These are phyloP conservation scores for Lydus trimaculatus DNA, from an alignment of 2,888 invertebrate genomes.

Conservation along the genomic window DNA sequence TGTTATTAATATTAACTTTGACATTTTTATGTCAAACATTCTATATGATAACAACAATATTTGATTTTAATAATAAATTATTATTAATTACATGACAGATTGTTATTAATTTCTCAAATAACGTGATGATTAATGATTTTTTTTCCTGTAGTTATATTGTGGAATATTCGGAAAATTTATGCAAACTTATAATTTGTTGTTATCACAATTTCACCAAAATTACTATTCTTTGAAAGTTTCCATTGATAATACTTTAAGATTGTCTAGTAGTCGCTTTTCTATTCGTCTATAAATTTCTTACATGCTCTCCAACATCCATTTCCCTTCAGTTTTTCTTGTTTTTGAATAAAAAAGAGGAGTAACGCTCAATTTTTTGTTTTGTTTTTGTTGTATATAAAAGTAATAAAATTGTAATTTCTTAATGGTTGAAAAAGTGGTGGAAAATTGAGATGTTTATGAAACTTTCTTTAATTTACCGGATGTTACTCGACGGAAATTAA, in stretches of 20 bases:
- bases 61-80: constrained; percentile 16
- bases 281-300: not conserved
- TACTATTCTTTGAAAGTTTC: no score
- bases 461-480: no score
- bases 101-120: not conserved
- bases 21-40: constrained; percentile 2
- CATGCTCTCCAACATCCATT: not conserved
- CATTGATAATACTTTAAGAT: not conserved
- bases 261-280: not conserved
- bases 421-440: no score
- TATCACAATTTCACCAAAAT: no score
- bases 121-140: not conserved
- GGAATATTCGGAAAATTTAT: not conserved
- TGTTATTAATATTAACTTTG: constrained; percentile 7
- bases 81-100: constrained; percentile 9
- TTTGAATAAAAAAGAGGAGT: not conserved
- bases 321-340: not conserved
- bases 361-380: no score
- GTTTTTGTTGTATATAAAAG: no score
- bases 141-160: not conserved
- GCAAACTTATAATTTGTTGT: no score
- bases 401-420: no score
- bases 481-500: no score
- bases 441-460: no score
- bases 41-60: not conserved